Evolutionary conservation across 2,888 invertebrate species (phyloP).

Genomic region (Drosophila pegasa): DNA sequence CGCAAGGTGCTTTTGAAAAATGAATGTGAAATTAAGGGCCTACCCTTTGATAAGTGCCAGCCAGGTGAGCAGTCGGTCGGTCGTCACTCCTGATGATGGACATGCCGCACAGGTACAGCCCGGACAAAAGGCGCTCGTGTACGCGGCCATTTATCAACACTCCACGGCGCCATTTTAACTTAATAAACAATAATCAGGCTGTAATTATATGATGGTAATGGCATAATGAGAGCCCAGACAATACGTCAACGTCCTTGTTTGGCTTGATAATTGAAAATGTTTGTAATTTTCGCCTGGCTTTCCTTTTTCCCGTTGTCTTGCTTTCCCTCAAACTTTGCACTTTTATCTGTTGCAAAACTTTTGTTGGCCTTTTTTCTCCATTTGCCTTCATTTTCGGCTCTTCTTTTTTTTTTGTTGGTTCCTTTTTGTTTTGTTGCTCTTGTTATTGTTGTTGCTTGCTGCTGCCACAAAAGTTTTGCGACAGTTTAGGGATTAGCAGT

Average conservation of each 20-base stretch:
- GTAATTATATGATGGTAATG: slow-evolving; percentile 74
- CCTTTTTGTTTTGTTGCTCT: slow-evolving; percentile 23
- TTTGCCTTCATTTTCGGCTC: slow-evolving; percentile 4
- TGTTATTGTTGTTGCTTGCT: slow-evolving; percentile 22
- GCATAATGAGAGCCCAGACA: slow-evolving; percentile 70
- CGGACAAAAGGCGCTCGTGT: slow-evolving; percentile 37
- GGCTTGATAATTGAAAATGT: slow-evolving; percentile 77
- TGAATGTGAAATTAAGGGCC: slow-evolving; percentile 41
- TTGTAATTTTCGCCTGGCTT: slow-evolving; percentile 69
- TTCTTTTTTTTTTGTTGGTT: slow-evolving; percentile 12
- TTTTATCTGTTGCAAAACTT: slow-evolving; percentile 75
- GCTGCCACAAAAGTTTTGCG: slow-evolving; percentile 70
- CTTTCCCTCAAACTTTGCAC: slow-evolving; percentile 68
- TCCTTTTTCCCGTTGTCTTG: slow-evolving; percentile 36
- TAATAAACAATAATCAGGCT: slow-evolving; percentile 78
- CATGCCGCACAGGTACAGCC: slow-evolving; percentile 53
- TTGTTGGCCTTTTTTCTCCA: slow-evolving; percentile 61
- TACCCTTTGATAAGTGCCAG: slow-evolving; percentile 59
- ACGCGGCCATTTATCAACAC: slow-evolving; percentile 62
- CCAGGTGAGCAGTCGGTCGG: slow-evolving; percentile 49
- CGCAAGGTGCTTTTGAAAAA: slow-evolving; percentile 55
- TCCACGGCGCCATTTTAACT: slow-evolving; percentile 61
- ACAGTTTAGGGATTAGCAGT: slow-evolving; percentile 77
- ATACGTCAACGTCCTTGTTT: slow-evolving; percentile 69
- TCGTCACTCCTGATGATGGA: slow-evolving; percentile 45